Evolutionary conservation across 2,888 invertebrate genomes (phyloP).

Genomic region (Sycophila texana): DNA sequence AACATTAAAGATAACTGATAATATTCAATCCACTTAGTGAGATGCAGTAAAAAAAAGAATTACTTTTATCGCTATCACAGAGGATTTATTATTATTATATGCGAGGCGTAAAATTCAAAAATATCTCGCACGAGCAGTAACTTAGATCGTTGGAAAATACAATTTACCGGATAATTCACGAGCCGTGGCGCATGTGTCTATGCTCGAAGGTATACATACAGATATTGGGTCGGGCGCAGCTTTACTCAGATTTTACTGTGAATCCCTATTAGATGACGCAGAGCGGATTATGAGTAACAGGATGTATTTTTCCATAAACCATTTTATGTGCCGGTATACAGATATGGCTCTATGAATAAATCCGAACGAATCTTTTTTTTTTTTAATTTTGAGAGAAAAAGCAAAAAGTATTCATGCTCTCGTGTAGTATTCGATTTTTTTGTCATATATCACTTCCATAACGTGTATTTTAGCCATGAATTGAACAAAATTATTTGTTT

Average conservation of each 20-base stretch:
- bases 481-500: too few relatives aligned
- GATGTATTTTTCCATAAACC: constrained; percentile 45
- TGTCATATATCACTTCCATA: too few relatives aligned
- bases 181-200: constrained; percentile 28
- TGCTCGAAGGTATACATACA: neutral
- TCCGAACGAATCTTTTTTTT: constrained; percentile 14
- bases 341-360: neutral
- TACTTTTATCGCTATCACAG: too few relatives aligned
- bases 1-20: too few relatives aligned
- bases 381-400: too few relatives aligned
- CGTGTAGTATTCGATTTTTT: neutral
- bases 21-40: too few relatives aligned
- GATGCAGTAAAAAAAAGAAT: too few relatives aligned
- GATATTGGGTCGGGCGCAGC: neutral
- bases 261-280: constrained; percentile 43
- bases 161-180: constrained; percentile 37
- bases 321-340: constrained; percentile 27
- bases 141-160: constrained; percentile 29
- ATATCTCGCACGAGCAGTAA: constrained; percentile 10
- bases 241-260: constrained; percentile 43
- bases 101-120: constrained; percentile 17
- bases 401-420: neutral
- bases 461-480: too few relatives aligned
- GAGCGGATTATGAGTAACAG: constrained; percentile 43
- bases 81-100: too few relatives aligned